Evolutionary conservation across 2,888 invertebrate species (phyloP).

Genomic region (Drosophila eohydei): DNA sequence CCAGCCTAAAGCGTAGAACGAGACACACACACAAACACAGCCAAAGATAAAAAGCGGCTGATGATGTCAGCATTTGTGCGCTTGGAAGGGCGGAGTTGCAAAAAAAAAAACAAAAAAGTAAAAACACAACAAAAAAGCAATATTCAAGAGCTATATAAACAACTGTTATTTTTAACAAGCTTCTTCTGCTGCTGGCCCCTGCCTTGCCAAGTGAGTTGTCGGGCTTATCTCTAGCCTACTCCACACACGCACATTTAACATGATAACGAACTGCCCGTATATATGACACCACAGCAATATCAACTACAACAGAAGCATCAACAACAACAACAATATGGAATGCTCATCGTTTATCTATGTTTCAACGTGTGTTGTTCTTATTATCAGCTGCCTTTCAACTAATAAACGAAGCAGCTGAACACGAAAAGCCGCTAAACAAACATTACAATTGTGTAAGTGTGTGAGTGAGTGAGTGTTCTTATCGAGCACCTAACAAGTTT

Average conservation of each 20-base stretch:
- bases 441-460: slow-evolving; percentile 23
- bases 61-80: slow-evolving; percentile 46
- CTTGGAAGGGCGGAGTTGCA: slow-evolving; percentile 27
- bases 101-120: slow-evolving; percentile 9
- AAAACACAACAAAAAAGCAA: slow-evolving; percentile 15
- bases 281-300: slow-evolving; percentile 25
- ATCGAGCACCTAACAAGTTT: slow-evolving; percentile 37
- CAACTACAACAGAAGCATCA: background rate
- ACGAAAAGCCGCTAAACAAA: slow-evolving; percentile 50
- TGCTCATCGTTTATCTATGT: slow-evolving; percentile 58
- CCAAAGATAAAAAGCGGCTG: slow-evolving; percentile 3
- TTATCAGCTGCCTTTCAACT: slow-evolving; percentile 28
- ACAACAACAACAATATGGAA: slow-evolving; percentile 1
- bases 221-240: slow-evolving; percentile 56
- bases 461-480: slow-evolving; percentile 14
- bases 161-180: slow-evolving; percentile 53
- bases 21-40: slow-evolving; percentile 1
- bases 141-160: slow-evolving; percentile 36
- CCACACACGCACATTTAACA: slow-evolving; percentile 3
- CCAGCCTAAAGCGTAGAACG: slow-evolving; percentile 7
- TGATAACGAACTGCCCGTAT: slow-evolving; percentile 59
- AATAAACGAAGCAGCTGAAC: slow-evolving; percentile 28
- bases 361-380: slow-evolving; percentile 40
- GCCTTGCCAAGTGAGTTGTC: slow-evolving; percentile 40
- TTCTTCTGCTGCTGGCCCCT: slow-evolving; percentile 19